Conservation (phyloP, 2,113 vertebrate genomes). For the Vanacampus margaritifer region DNA sequence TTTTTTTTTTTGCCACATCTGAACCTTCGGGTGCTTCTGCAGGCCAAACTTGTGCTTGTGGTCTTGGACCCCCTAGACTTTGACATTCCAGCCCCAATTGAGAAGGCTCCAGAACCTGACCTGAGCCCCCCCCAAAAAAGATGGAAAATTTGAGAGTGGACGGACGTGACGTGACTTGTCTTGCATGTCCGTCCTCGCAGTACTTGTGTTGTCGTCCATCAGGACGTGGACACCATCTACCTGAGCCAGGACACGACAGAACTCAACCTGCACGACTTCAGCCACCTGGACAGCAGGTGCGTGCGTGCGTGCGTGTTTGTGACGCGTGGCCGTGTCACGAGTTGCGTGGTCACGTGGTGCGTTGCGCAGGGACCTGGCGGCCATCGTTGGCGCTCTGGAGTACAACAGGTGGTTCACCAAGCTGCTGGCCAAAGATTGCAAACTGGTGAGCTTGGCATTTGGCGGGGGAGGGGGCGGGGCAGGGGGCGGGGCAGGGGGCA, state of each 20-base stretch:
- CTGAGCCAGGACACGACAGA: slow-evolving; percentile 92
- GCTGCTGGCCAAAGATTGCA: slow-evolving; percentile 87
- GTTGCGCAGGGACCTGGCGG: slow-evolving; percentile 85
- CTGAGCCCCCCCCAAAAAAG: too few relatives aligned
- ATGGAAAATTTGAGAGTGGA: too few relatives aligned
- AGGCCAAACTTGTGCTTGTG: too few relatives aligned
- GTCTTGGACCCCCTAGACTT: too few relatives aligned
- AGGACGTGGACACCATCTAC: slow-evolving; percentile 99
- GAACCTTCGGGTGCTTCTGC: too few relatives aligned
- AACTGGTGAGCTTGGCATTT: slow-evolving; percentile 75
- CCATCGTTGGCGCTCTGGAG: slow-evolving; percentile 88
- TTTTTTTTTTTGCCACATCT: too few relatives aligned
- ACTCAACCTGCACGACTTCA: slow-evolving; percentile 93
- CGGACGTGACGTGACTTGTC: too few relatives aligned
- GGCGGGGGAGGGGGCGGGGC: not conserved
- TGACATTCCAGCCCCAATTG: too few relatives aligned
- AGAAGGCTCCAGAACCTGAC: too few relatives aligned
- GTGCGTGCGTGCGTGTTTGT: not conserved
- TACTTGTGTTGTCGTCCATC: not conserved
- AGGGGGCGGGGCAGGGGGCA: not conserved
- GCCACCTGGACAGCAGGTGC: slow-evolving; percentile 93
- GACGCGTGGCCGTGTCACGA: too few relatives aligned
- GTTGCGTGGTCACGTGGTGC: not conserved
- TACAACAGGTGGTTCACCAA: slow-evolving; percentile 98
- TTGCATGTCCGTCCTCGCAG: too few relatives aligned